Evolutionary conservation across 2,113 vertebrate species (phyloP), one percentile per base, ranked within the genome.

Genomic region (Prunella himalayana): DNA sequence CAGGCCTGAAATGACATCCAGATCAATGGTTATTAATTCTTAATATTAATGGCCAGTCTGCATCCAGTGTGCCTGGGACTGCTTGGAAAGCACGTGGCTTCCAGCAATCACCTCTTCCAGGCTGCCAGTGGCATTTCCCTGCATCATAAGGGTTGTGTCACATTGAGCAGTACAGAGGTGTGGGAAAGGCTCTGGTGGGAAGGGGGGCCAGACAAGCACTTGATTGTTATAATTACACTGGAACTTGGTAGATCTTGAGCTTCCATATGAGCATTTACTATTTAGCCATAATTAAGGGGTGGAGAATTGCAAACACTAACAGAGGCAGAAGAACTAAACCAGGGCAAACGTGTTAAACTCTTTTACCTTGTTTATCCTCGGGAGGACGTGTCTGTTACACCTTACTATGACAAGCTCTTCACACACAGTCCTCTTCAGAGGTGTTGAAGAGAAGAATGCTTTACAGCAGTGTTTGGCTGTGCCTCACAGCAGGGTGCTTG

Each of bases 381-480:
- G 35, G 50, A 81, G 42, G 31, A 35, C 0, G 0, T 37, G 12
- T 7, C 6, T 78, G 45, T 81, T 77, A 3, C 0, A 41, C 10
- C 4, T 44, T 19, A 10, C 9, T 19, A 5, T n/a, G 59, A 44
- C 21, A 57, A 45, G 31, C 20, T 75, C 35, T 72, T 35, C 44
- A 45, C 20, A 33, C 49, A 20, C 11, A 6, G 42, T 42, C 49
- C 35, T 69, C 5, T 59, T 83, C 59, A 63, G n/a, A n/a, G 41
- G 14, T 69, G 42, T 22, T 30, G 19, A 22, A 77, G 89, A 28
- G 19, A 11, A 75, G 50, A 59, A 10, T 20, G n/a, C 3, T 41
- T 2, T 69, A 5, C 17, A 54, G 25, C 56, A 59, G 35, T n/a
- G 8, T 10, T 65, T 53, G 54, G 54, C 42, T 4, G 3, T 33